Evolutionary conservation across 2,797 vertebrate species (phyloP), one percentile per base, ranked within the genome.

Genomic region (Pristis pectinata): DNA sequence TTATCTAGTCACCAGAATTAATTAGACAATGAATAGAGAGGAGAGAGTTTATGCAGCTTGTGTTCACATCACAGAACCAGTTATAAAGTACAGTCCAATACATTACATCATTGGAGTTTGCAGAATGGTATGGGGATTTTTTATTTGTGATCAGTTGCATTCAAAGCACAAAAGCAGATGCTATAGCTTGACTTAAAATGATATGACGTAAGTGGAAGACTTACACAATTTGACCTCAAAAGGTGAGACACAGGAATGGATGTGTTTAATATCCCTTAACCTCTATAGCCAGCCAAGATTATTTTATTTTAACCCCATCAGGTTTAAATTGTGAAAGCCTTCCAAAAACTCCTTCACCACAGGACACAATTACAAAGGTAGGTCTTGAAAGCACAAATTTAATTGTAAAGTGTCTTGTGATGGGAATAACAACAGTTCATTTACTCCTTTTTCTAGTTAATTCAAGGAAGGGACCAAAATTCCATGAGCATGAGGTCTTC

Each of bases 41-140:
- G 67, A 74, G 70, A 92, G 91, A 34, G 44, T 93, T 89, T 93
- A 53, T 94, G 41, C 67, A 76, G 41, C 44, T 94, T 94, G 49
- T 56, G 44, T 53, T 76, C 67, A 34, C 92, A 74, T 93, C n/a
- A 34, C 70, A 53, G 70, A 76, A 34, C 10, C 49, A 74, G 67
- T 34, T 94, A 53, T 70, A 53, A 34, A 34, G 70, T 74, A 22
- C 4, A 49, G 70, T 72, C 70, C 30, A 74, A 76, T 53, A 53
- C 92, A 94, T 53, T 94, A 56, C 44, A 53, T 53, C 30, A 53
- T n/a, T 74, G 15, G 70, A 49, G 27, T 49, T 15, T 94, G 30
- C 37, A 34, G 72, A 72, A 72, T 30, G 67, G 15, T 76, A 53
- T 53, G 70, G 44, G 44, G 53, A 94, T 94, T 24, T 74, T 74